Evolutionary conservation across 2,888 invertebrate genomes (phyloP), one percentile per base, ranked within the genome.

Genomic region (Drosophila quinaria): DNA sequence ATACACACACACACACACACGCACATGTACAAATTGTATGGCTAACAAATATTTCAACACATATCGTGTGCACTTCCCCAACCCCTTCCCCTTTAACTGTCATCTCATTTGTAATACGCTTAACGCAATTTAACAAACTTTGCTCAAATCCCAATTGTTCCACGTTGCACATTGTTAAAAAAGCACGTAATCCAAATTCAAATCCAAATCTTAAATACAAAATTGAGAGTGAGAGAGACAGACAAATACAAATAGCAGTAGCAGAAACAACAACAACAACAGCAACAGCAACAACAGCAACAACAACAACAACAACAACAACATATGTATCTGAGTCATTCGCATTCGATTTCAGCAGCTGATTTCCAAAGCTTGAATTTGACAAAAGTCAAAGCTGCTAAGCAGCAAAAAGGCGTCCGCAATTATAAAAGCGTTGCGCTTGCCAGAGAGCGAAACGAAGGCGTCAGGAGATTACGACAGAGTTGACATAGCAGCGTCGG

Each of bases 381-480:
- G 60, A 66, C 52, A 69, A 63, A 75, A 67, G 59, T 73, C 60
- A 63, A 68, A 74, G 47, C 51, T 37, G 31, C 39, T 42, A 76
- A 74, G 42, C 52, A 61, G 58, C 56, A 54, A 78, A 72, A 80
- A 76, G 72, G 58, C 78, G 81, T 58, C 81, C 76, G 84, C 84
- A 83, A 85, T 74, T 81, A 78, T 74, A 84, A 88, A 79, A 74
- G 37, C 70, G 51, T 69, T 74, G 79, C 55, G 79, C 70, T 74
- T 76, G 58, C 50, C 60, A 54, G 44, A 68, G 69, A 77, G 79
- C 62, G 60, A 41, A 63, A 44, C 65, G 56, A 68, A 66, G 51
- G 35, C 49, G 80, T 69, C 66, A 74, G 62, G 75, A 84, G 81
- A 83, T 84, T 84, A 82, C 85, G 69, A 87, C 78, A 85, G 76